These are phyloP conservation scores for Euplexia lucipara DNA, from an alignment of 2,888 invertebrate species.

Conservation along the genomic window DNA sequence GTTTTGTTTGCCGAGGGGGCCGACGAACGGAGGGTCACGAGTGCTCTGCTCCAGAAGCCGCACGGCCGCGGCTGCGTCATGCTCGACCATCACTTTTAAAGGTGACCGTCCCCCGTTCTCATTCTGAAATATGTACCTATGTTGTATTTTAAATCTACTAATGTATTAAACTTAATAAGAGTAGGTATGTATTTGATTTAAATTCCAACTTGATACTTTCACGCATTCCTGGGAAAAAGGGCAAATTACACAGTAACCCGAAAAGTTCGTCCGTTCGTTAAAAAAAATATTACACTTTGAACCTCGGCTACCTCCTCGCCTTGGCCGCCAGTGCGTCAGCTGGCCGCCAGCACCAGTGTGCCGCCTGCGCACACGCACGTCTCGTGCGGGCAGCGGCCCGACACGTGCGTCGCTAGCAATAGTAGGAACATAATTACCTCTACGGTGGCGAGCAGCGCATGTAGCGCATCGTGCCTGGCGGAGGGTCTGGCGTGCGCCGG, in stretches of 20 bases:
- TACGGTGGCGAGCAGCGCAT: conserved; percentile 75
- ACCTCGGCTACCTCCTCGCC: too few relatives aligned
- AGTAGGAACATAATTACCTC: conserved; percentile 68
- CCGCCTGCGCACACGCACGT: conserved; percentile 91
- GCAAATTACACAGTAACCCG: too few relatives aligned
- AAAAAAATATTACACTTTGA: too few relatives aligned
- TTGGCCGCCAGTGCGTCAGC: conserved; percentile 94
- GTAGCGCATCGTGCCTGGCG: conserved; percentile 92
- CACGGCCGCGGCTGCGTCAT: conserved; percentile 82
- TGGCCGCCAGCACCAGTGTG: conserved; percentile 93
- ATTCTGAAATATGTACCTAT: conserved; percentile 38
- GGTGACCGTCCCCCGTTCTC: conserved; percentile 72
- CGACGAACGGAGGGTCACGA: conserved; percentile 87
- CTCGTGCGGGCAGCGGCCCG: conserved; percentile 54
- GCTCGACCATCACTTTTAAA: conserved; percentile 80
- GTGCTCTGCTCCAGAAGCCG: conserved; percentile 87
- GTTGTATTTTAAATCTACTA: too few relatives aligned
- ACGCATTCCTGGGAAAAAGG: too few relatives aligned
- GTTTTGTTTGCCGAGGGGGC: conserved; percentile 88
- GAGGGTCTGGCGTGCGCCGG: conserved; percentile 88
- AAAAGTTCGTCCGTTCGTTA: too few relatives aligned
- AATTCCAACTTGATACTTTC: too few relatives aligned
- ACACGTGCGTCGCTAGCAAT: conserved; percentile 24
- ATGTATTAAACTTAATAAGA: too few relatives aligned
- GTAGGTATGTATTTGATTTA: too few relatives aligned